Evolutionary conservation across 2,797 vertebrate species (phyloP).

Genomic region (Saxicola maurus): DNA sequence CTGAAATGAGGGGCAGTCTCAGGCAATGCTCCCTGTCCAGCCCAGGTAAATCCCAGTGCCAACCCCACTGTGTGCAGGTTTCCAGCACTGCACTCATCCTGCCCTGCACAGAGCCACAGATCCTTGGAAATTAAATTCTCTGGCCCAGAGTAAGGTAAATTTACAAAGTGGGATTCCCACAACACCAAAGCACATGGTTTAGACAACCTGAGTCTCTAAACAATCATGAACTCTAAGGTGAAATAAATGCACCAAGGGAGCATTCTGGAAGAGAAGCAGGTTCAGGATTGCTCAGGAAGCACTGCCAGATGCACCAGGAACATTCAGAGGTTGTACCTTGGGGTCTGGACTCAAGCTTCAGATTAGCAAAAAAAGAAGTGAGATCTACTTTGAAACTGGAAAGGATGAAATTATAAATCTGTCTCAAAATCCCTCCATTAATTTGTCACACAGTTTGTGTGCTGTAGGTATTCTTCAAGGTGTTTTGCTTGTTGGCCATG

Average conservation of each 20-base stretch:
- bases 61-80: not conserved
- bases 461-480: not conserved
- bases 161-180: not conserved
- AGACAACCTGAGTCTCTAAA: not conserved
- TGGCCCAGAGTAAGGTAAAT: not conserved
- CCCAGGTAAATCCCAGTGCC: not conserved
- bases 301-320: not conserved
- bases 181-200: not conserved
- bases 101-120: not conserved
- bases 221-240: not conserved
- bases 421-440: not conserved
- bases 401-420: not conserved
- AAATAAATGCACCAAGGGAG: not conserved
- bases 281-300: not conserved
- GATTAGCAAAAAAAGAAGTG: not conserved
- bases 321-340: not conserved
- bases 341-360: not conserved
- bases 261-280: not conserved
- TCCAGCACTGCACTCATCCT: not conserved
- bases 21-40: not conserved
- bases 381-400: not conserved
- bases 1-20: not conserved
- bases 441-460: not conserved
- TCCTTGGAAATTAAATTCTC: not conserved
- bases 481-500: not conserved